Conservation (phyloP, 2,113 vertebrate species). For the Leuciscus idus region DNA sequence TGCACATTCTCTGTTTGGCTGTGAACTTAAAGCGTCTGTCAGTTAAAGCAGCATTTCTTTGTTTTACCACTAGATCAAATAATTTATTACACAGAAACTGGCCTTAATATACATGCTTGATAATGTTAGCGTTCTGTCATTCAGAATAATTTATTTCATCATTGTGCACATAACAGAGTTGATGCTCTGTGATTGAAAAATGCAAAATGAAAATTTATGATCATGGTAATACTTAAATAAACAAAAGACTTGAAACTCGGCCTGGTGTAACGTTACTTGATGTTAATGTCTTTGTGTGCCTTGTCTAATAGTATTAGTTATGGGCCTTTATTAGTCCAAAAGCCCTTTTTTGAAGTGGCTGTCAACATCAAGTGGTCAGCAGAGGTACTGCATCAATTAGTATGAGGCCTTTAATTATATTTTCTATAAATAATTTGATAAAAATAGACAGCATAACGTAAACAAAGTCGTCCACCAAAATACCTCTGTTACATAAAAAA, state of each 20-base stretch:
- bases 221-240: conserved; percentile 79
- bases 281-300: conserved; percentile 23
- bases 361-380: too few relatives aligned
- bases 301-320: not conserved
- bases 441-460: not conserved
- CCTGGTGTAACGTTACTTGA: conserved; percentile 10
- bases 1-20: conserved; percentile 54
- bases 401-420: not conserved
- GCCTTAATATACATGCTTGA: conserved; percentile 92
- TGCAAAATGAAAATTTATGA: conserved; percentile 81
- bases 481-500: not conserved
- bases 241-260: conserved; percentile 71
- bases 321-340: not conserved
- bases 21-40: conserved; percentile 52
- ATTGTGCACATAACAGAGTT: conserved; percentile 84
- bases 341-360: not conserved
- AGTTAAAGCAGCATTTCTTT: conserved; percentile 55
- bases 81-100: conserved; percentile 84
- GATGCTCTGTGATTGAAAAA: conserved; percentile 83
- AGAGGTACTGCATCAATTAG: not conserved
- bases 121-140: conserved; percentile 82
- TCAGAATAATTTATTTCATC: conserved; percentile 92
- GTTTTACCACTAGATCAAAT: conserved; percentile 74
- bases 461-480: not conserved
- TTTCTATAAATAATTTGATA: not conserved